phyloP scores from a whole-genome alignment of 1,140 invertebrate species.

The silkworm (Bombyx mori) region DNA sequence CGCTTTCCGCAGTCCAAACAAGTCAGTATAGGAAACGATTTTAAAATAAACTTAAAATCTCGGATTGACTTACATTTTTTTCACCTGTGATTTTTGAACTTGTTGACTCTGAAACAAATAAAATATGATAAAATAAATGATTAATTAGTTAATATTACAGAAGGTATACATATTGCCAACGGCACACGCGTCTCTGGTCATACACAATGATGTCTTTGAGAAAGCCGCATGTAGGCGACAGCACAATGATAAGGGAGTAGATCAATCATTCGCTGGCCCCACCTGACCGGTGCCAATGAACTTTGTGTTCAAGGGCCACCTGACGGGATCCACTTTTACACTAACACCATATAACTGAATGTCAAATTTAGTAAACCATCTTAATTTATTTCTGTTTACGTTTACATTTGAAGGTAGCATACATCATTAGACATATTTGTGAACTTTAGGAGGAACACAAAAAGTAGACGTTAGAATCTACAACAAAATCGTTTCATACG shows the following conservation, averaged over 20 bases:
- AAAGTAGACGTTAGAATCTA: slow-evolving; percentile 25
- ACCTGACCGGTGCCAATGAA: slow-evolving; percentile 58
- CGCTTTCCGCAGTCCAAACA: no score
- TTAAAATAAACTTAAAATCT: no score
- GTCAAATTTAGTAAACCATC: slow-evolving; percentile 22
- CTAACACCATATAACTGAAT: slow-evolving; percentile 32
- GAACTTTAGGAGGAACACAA: no score
- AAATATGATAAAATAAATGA: slow-evolving; percentile 5
- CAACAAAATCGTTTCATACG: slow-evolving; percentile 29
- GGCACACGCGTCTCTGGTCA: slow-evolving; percentile 31
- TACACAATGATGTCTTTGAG: slow-evolving; percentile 63
- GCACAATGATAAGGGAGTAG: slow-evolving; percentile 55
- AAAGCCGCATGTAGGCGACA: slow-evolving; percentile 59
- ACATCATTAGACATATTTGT: no score
- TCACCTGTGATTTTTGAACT: slow-evolving; percentile 12
- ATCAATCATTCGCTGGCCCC: slow-evolving; percentile 64
- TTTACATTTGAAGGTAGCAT: no score
- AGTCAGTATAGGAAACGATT: no score
- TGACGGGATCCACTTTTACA: slow-evolving; percentile 55
- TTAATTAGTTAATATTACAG: background rate
- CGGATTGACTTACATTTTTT: slow-evolving; percentile 36
- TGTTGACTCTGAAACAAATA: slow-evolving; percentile 50
- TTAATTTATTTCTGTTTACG: no score
- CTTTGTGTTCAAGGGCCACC: slow-evolving; percentile 40
- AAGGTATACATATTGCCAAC: slow-evolving; percentile 6